Base-by-base conservation (phyloP, 2,113 vertebrate genomes). In the Dipodomys ordii region DNA sequence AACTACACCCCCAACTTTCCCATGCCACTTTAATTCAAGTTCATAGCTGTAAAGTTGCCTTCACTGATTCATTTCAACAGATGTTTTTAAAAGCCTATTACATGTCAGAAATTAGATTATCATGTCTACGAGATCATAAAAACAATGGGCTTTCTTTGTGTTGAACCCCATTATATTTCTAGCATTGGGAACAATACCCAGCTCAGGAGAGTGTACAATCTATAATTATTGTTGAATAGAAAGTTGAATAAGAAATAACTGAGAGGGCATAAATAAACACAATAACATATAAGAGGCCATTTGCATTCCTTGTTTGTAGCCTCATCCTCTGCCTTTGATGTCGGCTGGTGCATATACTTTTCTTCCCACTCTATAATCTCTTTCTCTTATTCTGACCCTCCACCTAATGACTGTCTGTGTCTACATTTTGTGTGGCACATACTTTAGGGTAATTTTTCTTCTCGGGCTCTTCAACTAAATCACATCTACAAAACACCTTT, bases 81-180 rank as follows among this genome's bases (percentile, higher is more conserved):
- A n/a, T 57, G 3, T 76, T 89, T 95, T 96, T 7, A n/a, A 73
- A 95, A 83, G 28, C 2, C 19, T 19, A 27, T 12, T 68, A 28
- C 39, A 20, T 78, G 57, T 35, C 11, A 68, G 46, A 78, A 44
- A 44, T 87, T 77, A 67, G 23, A 7, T 77, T 76, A 27, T 73
- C 67, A 88, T 92, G 28, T 71, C 65, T 22, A 64, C 23, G 19
- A 85, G 32, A 90, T 82, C 18, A 57, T 57, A 57, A 57, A 57
- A 57, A 57, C 4, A 15, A 53, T 6, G 3, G 18, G 77, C 13
- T 90, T 89, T 27, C 27, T 80, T 82, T 78, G 20, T 60, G 93
- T 86, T 57, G n/a, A 39, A 32, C 6, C 39, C 25, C 49, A 69
- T 46, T 84, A 9, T 73, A 74, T 85, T 94, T 94, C 18, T 23